Conservation (phyloP, 2,113 vertebrate genomes). For the Raja brachyura region DNA sequence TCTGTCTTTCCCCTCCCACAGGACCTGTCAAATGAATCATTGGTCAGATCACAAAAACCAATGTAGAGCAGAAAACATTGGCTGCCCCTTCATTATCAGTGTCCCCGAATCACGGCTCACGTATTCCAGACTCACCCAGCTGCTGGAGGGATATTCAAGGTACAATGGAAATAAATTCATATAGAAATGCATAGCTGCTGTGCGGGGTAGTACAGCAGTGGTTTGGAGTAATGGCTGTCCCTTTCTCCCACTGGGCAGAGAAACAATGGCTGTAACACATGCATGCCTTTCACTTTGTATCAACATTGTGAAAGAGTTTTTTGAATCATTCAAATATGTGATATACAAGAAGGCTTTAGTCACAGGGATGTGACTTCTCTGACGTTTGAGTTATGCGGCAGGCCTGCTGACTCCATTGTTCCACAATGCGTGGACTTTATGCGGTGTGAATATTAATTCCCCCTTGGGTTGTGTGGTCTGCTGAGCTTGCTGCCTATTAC, state of each 20-base stretch:
- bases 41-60: constrained; percentile 83
- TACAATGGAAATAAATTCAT: constrained; percentile 47
- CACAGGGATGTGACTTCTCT: not conserved
- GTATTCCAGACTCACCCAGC: constrained; percentile 75
- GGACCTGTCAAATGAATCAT: constrained; percentile 84
- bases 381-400: not conserved
- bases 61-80: constrained; percentile 86
- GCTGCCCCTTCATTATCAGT: constrained; percentile 87
- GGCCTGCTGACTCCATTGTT: not conserved
- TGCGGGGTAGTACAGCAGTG: not conserved
- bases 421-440: not conserved
- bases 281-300: constrained; percentile 1
- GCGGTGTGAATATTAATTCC: constrained; percentile 1
- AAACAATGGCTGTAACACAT: not conserved
- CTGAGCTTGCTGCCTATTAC: not conserved
- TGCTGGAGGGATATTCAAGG: constrained; percentile 89
- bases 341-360: not conserved
- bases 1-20: constrained; percentile 44
- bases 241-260: not conserved
- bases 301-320: constrained; percentile 16
- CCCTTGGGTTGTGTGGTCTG: not conserved
- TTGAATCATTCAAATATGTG: not conserved
- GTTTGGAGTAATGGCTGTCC: not conserved
- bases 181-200: not conserved
- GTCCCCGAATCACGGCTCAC: constrained; percentile 86